Evolutionary conservation across 2,888 invertebrate species (phyloP), one percentile per base, ranked within the genome.

Genomic region (Cryptocephalus primarius): DNA sequence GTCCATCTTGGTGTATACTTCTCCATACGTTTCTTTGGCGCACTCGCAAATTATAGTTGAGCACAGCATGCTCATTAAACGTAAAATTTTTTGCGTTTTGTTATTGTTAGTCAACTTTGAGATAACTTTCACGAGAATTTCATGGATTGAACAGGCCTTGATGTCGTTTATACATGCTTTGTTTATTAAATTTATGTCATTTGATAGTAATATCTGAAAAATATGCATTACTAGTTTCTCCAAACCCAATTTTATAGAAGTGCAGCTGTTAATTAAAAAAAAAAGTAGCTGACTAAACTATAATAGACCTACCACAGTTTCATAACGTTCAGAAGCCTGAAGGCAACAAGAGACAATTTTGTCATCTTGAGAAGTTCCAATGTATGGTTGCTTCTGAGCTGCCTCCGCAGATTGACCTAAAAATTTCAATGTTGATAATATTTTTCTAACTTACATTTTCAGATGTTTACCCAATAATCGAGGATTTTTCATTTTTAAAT

Each of bases 301-400:
- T 22, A 22, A 22, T 12, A 48, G 31, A 62, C 69, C 69, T 60
- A 77, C 78, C 66, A 77, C 75, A 62, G 71, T 68, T 52, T 72
- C 72, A 9, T 73, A 73, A 42, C 74, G 67, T 53, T 75, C 72
- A 0, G 67, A 60, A 45, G 75, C 73, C 55, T 79, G 79, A 12
- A 79, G 57, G 47, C 77, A 75, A 53, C 78, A 77, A 54, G 76
- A 74, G 1, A 79, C 62, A 39, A 80, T 78, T 59, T 77, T 77
- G 57, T 80, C 79, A 48, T 80, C 80, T 0, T 77, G 75, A 32
- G 70, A 63, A 59, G 72, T 72, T 44, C 77, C 77, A 0, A 75
- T 71, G 52, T 74, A 72, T 48, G 74, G 72, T 55, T 77, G 76
- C 0, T 73, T 70, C 49, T 75, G 73, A 0, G 77, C 74, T 49